Conservation (phyloP, 2,888 invertebrate species). For the Salticus scenicus region DNA sequence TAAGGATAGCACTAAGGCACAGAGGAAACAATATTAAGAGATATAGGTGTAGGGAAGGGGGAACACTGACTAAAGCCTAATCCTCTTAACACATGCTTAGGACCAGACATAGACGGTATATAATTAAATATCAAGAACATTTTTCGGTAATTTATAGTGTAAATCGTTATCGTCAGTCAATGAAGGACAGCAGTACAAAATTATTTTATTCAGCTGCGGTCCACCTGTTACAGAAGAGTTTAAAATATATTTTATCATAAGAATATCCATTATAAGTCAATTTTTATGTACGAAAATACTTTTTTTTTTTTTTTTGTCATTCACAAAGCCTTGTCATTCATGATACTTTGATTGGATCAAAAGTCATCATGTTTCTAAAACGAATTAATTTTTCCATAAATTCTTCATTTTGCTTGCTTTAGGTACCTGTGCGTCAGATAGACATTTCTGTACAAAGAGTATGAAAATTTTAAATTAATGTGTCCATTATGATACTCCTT, state of each 20-base stretch:
- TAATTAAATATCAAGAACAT: constrained; percentile 59
- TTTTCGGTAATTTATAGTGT: constrained; percentile 49
- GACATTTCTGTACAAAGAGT: not conserved
- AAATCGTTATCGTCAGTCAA: constrained; percentile 53
- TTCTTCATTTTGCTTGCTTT: not conserved
- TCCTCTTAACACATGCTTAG: constrained; percentile 63
- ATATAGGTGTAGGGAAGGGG: constrained; percentile 56
- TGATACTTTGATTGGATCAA: constrained; percentile 58
- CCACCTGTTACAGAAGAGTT: constrained; percentile 49
- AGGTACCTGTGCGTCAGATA: constrained; percentile 53
- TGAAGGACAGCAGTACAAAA: constrained; percentile 66
- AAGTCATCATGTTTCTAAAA: not conserved
- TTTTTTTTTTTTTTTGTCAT: constrained; percentile 37
- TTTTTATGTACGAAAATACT: constrained; percentile 46
- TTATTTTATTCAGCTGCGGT: constrained; percentile 68
- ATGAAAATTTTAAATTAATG: not conserved
- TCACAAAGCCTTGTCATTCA: constrained; percentile 37
- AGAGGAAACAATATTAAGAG: constrained; percentile 69
- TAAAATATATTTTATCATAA: constrained; percentile 20
- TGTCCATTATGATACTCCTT: not conserved
- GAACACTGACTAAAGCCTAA: constrained; percentile 69
- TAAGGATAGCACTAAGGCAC: constrained; percentile 69
- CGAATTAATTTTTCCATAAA: constrained; percentile 31
- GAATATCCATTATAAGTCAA: constrained; percentile 1
- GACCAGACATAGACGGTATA: constrained; percentile 54